Evolutionary conservation across 2,797 vertebrate species (phyloP), one percentile per base, ranked within the genome.

Genomic region (Rhabdophis nuchalis): DNA sequence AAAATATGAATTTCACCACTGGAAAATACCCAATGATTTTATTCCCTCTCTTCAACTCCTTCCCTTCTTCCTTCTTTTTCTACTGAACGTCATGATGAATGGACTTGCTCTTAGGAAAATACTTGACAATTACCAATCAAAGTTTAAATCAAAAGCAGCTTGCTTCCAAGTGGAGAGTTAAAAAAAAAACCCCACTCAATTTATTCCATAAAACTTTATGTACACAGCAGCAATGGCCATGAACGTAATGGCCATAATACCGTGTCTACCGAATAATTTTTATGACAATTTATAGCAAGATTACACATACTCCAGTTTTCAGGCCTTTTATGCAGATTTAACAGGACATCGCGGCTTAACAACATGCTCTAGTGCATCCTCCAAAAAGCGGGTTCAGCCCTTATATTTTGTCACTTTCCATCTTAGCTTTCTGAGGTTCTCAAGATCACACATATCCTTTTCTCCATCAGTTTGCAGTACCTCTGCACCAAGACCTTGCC

Each of bases 121-220:
- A 32, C 36, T 94, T 91, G 86, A 91, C 92, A 93, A 3, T 60
- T 92, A 95, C 85, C 96, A 94, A 96, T 96, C 95, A 95, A 96
- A 92, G 96, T 97, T 97, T 97, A 97, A 96, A 96, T 97, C 96
- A 96, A 96, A 90, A 97, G 94, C 94, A 97, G 95, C 95, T 93
- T 95, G 93, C 92, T 96, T 93, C 94, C 94, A 82, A 94, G 36
- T 96, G 95, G 92, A 94, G 94, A 94, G 92, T 94, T 93, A 56
- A 95, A 95, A 96, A 96, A 96, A 96, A 13, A 64, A 18, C 1
- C 7, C 1, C 50, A 95, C 97, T 97, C 96, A 9, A 98, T 98
- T 97, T 97, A 97, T 98, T 97, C 97, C 95, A 97, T 98, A 97
- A 97, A 98, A 97, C 94, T 98, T 98, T 97, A 98, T 97, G 97